Base-by-base conservation (phyloP, 2,113 vertebrate genomes). In the Coptodon bakossiorum region DNA sequence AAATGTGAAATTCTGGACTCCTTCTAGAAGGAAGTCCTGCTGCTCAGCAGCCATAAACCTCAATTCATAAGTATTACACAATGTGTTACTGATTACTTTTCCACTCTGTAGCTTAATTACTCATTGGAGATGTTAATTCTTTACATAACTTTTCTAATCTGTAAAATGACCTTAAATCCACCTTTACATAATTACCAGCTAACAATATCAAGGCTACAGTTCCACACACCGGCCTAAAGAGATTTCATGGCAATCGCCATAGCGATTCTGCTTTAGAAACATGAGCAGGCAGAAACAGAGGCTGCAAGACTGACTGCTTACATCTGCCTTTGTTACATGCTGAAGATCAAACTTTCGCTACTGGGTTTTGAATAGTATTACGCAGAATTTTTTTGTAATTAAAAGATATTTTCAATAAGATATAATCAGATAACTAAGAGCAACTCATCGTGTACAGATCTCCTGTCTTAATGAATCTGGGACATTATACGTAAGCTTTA, bases 321-420 rank as follows among this genome's bases (percentile, higher is more conserved):
- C 27, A 29, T 29, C 56, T 17, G 1, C 57, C 9, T 61, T 6
- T 31, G 9, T 61, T 31, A 17, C 0, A 6, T 34, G 14, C 10
- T 61, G 57, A 61, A 61, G 0, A 61, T 4, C 14, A 0, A 59
- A 27, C 27, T 59, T 59, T 10, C 27, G 0, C 29, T 31, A 17
- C 57, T 31, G 57, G 1, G 57, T 14, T 61, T 3, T 61, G 2
- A 66, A 66, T 66, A 22, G 19, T 9, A 66, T 66, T 36, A n/a
- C 0, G 6, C 29, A 31, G 56, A 0, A 59, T 43, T 4, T 63
- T 63, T 22, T 0, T 68, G 38, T 5, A 13, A 14, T 22, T 40
- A 22, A 38, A 68, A 68, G 11, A 38, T 22, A 68, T 38, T 68
- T 68, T 38, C 34, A 66, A 36, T 10, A 36, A 34, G 1, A 66